Base-by-base conservation (phyloP, 2,797 vertebrate genomes). In the Gephyroberyx darwinii region DNA sequence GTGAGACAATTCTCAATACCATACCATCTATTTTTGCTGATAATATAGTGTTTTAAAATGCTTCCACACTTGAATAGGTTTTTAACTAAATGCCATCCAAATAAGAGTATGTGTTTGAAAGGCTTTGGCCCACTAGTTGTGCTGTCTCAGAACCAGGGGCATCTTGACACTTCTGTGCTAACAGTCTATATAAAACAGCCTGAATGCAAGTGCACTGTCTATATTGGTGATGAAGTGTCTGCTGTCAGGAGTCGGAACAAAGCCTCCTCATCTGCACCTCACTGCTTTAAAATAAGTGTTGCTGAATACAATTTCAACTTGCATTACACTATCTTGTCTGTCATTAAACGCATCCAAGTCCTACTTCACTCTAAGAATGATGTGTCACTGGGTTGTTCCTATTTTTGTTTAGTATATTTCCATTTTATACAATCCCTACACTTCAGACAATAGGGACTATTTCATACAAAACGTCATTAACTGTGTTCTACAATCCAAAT, bases 261-360 rank as follows among this genome's bases (percentile, higher is more conserved):
- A 72, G 20, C 10, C 20, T 67, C 39, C 52, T 26, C 52, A 5
- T 61, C 56, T 61, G 30, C 61, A 5, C 37, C 33, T 56, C 33
- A 47, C 47, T 71, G 52, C 69, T 69, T 62, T 35, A 26, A 71
- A 68, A 82, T 59, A 77, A 58, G 39, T 67, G 65, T 73, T 39
- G 47, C 60, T 76, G 55, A 67, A 65, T 65, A 33, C 43, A 75
- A 70, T 72, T 50, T 8, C 63, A 39, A 72, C 76, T 82, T 71
- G 52, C 65, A 70, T 76, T 69, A 57, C 39, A 66, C 37, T 22
- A 59, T 69, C 13, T 37, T 54, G 33, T 60, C 54, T 64, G 3
- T 64, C 6, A 22, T 13, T 53, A 14, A 43, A 16, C 41, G 14
- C 10, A 16, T 43, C 41, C 41, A 35, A 7, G 33, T 48, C 47